Base-by-base conservation (phyloP, 23 tunicate genomes). In the Halocynthia roretzi region DNA sequence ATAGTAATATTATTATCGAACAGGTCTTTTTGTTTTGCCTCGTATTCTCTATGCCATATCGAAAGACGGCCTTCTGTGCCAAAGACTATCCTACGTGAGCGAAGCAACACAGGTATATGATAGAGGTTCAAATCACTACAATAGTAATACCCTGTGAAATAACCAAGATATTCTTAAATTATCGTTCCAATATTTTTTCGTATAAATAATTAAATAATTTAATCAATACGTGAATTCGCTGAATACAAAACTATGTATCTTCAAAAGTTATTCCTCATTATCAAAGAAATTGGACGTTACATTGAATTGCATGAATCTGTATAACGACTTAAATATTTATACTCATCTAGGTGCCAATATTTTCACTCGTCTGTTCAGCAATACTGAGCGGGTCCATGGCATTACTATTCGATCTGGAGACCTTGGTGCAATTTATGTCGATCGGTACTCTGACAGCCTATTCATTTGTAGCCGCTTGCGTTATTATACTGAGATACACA, bases 401-500 rank as follows among this genome's bases (percentile, higher is more conserved):
- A 20, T 31, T 80, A 12, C 10, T 85, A 1, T 85, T 85, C 60
- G 90, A 85, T 53, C 69, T 85, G 12, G 90, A 85, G 75, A 85
- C 84, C 48, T 60, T 85, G 61, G 90, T 85, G 4, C 90, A 85
- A 48, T 85, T 85, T 54, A 85, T 85, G 90, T 85, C 90, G 22
- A 85, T 85, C 31, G 90, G 90, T 40, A 85, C 90, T 54, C 50
- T 85, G 0, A 80, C 90, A 5, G 81, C 84, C 10, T 85, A 85
- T 63, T 85, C 90, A 12, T 85, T 85, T 74, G 90, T 85, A 14
- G 90, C 90, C 48, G 90, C 90, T 51, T 85, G 90, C 44, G 90
- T 85, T 8, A 64, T 85, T 11, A 19, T 85, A 51, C 56, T 85
- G 9, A 75, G 90, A 18, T 85, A 85, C 50, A 67, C 76, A 7